Evolutionary conservation across 64 coral and sea anemone genomes (phyloP), one percentile per base, ranked within the genome.

Genomic region (Pocillopora verrucosa): DNA sequence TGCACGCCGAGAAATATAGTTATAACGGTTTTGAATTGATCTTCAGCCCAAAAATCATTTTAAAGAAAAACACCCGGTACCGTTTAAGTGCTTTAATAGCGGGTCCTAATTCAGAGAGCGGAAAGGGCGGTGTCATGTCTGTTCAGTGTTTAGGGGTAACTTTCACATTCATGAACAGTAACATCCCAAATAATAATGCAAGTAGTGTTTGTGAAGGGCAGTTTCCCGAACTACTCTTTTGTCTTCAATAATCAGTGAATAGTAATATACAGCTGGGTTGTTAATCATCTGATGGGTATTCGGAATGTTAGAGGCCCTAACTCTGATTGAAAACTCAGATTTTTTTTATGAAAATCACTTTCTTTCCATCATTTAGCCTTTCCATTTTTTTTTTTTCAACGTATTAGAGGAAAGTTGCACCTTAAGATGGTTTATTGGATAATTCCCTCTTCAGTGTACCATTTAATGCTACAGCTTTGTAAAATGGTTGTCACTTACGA

Each of bases 141-240:
- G 59, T 62, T 36, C 2, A 62, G 1, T 81, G 79, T 58, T 17
- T 0, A 22, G 60, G 59, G 13, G 78, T 80, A 2, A 80, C 78
- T 30, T 80, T 80, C 35, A n/a, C 59, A n/a, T 80, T 80, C 34
- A 34, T 26, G 19, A 35, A 80, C 51, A 15, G 2, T 5, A 59
- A 16, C 5, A 35, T 19, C 11, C 7, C 35, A 17, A 1, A 3
- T 0, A 76, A 36, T 61, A 1, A 30, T 25, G 61, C 77, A 9
- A n/a, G n/a, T n/a, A 13, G 9, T 22, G 20, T 80, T 60, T 19
- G 30, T 2, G 0, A 0, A 2, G 78, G 78, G 0, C 78, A 80
- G 24, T 80, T 80, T 80, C 22, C 78, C 11, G 78, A 80, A 30
- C 61, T 80, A 4, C 34, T 80, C 25, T 80, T 80, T 65, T 65